A percentile compares a stretch with the other conserved stretches of the same genome.
Conservation (phyloP, 2,888 invertebrate genomes). For the Harpagoxenus sublaevis region DNA sequence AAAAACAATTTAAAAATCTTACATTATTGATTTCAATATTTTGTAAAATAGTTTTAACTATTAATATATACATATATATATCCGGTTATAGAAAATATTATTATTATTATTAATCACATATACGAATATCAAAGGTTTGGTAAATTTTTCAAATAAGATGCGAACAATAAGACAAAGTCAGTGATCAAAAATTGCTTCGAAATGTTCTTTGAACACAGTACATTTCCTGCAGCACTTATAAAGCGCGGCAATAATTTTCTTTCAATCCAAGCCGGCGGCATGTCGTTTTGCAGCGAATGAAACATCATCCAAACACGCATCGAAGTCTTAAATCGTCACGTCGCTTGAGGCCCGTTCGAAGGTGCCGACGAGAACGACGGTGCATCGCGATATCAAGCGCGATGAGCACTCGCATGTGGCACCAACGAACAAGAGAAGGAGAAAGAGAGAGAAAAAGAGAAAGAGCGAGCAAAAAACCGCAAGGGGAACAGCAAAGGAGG, state of each 20-base stretch:
- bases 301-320: constrained; percentile 49
- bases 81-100: not conserved
- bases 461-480: constrained; percentile 38
- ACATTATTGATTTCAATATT: not conserved
- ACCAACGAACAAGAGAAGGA: not conserved
- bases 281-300: constrained; percentile 32
- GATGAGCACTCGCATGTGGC: constrained; percentile 28
- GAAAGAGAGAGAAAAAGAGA: not conserved
- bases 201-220: not conserved
- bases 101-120: not conserved
- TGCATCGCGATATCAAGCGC: constrained; percentile 38
- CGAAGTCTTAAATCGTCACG: constrained; percentile 53
- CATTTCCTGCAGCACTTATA: constrained; percentile 33
- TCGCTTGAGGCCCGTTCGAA: constrained; percentile 43
- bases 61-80: not conserved
- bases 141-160: not conserved
- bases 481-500: constrained; percentile 25
- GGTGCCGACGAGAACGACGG: constrained; percentile 38
- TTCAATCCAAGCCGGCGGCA: constrained; percentile 39
- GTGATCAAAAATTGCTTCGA: not conserved
- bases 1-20: not conserved
- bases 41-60: not conserved
- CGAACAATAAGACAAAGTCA: too few species aligned
- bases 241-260: constrained; percentile 52
- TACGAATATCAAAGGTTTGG: not conserved